Evolutionary conservation across 2,888 invertebrate species (phyloP).

Genomic region (Caenorhabditis afra): DNA sequence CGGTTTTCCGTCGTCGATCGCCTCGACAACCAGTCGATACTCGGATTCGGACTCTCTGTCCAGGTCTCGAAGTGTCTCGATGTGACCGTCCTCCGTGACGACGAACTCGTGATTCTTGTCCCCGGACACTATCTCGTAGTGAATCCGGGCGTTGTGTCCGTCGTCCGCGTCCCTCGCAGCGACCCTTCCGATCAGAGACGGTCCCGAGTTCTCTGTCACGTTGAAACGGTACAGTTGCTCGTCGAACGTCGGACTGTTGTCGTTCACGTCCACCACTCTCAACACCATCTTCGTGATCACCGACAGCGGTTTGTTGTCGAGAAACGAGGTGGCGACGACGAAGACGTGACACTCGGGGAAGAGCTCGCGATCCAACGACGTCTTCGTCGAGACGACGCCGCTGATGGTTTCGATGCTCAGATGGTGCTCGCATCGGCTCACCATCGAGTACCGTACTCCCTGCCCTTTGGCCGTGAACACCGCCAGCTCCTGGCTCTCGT

Average conservation of each 20-base stretch:
- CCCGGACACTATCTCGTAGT: slow-evolving; percentile 83
- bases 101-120: slow-evolving; percentile 87
- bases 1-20: slow-evolving; percentile 89
- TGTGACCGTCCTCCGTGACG: slow-evolving; percentile 54
- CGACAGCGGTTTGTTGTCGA: slow-evolving; percentile 57
- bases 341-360: slow-evolving; percentile 49
- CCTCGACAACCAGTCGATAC: slow-evolving; percentile 91
- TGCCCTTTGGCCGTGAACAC: slow-evolving; percentile 34
- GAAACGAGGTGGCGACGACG: slow-evolving; percentile 46
- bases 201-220: slow-evolving; percentile 62
- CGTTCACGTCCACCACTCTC: slow-evolving; percentile 88
- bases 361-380: slow-evolving; percentile 51
- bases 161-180: slow-evolving; percentile 88
- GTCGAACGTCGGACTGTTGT: slow-evolving; percentile 92
- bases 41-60: slow-evolving; percentile 62
- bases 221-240: slow-evolving; percentile 57
- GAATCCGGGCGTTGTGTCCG: slow-evolving; percentile 13
- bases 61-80: slow-evolving; percentile 50
- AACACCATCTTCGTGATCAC: slow-evolving; percentile 55
- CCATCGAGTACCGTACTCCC: slow-evolving; percentile 41
- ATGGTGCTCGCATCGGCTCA: slow-evolving; percentile 24
- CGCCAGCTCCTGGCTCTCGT: slow-evolving; percentile 36
- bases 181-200: slow-evolving; percentile 84
- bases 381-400: slow-evolving; percentile 40
- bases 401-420: slow-evolving; percentile 37